Conservation (phyloP, 2,888 invertebrate genomes). For the Dinocampus coccinellae region DNA sequence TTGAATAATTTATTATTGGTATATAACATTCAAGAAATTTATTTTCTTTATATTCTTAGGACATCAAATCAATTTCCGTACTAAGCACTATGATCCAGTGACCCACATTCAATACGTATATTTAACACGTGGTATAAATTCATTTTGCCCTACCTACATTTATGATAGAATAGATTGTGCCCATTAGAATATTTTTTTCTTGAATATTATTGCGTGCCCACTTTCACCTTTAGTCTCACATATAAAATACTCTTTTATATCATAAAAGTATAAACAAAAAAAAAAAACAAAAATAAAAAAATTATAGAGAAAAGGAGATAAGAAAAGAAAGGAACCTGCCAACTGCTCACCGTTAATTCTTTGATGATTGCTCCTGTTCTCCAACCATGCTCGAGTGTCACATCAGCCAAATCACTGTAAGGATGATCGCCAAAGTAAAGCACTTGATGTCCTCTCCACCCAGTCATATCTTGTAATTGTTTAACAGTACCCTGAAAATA, state of each 20-base stretch:
- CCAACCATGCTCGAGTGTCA: conserved; percentile 96
- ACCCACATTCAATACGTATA: conserved; percentile 20
- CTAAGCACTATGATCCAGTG: conserved; percentile 33
- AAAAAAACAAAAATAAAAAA: neutral
- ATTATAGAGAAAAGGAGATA: neutral
- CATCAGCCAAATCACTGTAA: conserved; percentile 96
- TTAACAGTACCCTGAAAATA: conserved; percentile 87
- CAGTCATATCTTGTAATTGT: conserved; percentile 91
- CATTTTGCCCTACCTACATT: conserved; percentile 28
- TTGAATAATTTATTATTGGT: neutral
- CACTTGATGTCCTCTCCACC: conserved; percentile 93
- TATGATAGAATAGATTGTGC: conserved; percentile 20
- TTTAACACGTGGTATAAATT: neutral
- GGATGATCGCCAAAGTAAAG: conserved; percentile 99
- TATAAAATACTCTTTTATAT: neutral
- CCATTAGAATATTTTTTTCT: conserved; percentile 14
- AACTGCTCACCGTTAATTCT: conserved; percentile 82
- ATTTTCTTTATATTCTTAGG: neutral
- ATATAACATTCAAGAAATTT: neutral
- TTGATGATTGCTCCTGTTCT: conserved; percentile 97
- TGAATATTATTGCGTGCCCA: conserved; percentile 15
- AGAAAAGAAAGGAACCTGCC: neutral
- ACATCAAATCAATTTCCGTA: neutral
- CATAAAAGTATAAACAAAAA: neutral
- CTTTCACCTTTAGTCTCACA: conserved; percentile 27